These are phyloP conservation scores for Butastur rufipennis DNA, from an alignment of 2,113 vertebrate species.

Conservation along the genomic window DNA sequence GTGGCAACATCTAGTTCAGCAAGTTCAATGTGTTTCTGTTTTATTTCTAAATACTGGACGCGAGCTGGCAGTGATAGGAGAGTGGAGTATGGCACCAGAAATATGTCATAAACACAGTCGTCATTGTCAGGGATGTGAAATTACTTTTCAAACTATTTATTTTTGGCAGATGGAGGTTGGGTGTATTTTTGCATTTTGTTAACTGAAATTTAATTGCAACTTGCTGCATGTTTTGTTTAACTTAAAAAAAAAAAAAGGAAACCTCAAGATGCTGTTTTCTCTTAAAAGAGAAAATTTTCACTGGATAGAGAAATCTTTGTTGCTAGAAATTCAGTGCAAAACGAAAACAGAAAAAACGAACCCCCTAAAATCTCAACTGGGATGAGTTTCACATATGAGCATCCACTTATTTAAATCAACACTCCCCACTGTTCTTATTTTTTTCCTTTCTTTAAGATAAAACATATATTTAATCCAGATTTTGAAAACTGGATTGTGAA, in stretches of 20 bases:
- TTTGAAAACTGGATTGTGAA: not conserved
- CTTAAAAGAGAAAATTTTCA: slow-evolving; percentile 10
- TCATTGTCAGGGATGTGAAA: slow-evolving; percentile 67
- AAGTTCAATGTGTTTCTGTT: slow-evolving; percentile 77
- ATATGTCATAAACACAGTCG: slow-evolving; percentile 66
- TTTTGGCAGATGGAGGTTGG: slow-evolving; percentile 60
- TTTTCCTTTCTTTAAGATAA: not conserved
- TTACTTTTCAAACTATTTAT: slow-evolving; percentile 61
- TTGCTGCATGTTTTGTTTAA: slow-evolving; percentile 43
- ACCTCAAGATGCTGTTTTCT: slow-evolving; percentile 13
- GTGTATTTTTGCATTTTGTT: slow-evolving; percentile 55
- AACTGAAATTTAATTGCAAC: slow-evolving; percentile 54
- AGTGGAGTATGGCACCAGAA: slow-evolving; percentile 44
- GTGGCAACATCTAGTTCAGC: slow-evolving; percentile 72
- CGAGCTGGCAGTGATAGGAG: slow-evolving; percentile 39
- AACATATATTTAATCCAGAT: not conserved
- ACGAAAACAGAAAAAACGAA: not conserved
- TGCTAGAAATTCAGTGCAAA: slow-evolving; percentile 1
- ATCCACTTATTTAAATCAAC: not conserved
- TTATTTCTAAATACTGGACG: slow-evolving; percentile 71
- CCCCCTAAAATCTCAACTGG: not conserved
- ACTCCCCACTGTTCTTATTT: not conserved
- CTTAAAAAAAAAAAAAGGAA: not conserved
- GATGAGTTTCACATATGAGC: not conserved
- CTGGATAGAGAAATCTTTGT: not conserved